A percentile compares a stretch with the other conserved stretches of the same genome.
Conservation (phyloP, 2,113 vertebrate genomes). For the Passerina amoena region DNA sequence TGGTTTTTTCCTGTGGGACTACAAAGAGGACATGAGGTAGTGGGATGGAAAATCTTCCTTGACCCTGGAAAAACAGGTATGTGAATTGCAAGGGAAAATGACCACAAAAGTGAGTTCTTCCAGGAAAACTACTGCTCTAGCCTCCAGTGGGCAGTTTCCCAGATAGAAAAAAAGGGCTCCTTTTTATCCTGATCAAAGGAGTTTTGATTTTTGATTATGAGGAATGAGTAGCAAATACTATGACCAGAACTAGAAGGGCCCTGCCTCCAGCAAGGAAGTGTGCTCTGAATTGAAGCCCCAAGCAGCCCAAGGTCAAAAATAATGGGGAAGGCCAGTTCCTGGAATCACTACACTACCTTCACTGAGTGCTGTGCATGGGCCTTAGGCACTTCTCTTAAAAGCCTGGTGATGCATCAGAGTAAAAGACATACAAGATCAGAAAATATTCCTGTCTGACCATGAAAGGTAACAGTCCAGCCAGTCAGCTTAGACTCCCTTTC, state of each 20-base stretch:
- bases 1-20: background rate
- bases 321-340: background rate
- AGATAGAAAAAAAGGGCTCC: background rate
- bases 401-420: background rate
- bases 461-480: background rate
- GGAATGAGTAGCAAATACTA: background rate
- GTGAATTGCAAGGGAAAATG: background rate
- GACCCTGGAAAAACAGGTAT: background rate
- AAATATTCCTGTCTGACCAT: background rate
- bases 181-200: background rate
- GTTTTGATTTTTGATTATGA: background rate
- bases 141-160: background rate
- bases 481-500: background rate
- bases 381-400: background rate
- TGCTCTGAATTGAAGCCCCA: background rate
- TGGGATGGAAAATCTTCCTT: background rate
- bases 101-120: background rate
- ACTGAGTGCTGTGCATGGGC: rapidly evolving
- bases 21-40: background rate
- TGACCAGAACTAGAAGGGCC: background rate
- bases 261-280: background rate
- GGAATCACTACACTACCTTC: background rate
- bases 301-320: background rate
- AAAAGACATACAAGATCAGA: background rate
- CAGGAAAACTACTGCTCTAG: background rate